Percentiles rank a stretch among this genome's conserved stretches.
phyloP scores from a whole-genome alignment of 1,140 invertebrate species.

The Stenopsyche tienmushanensis region DNA sequence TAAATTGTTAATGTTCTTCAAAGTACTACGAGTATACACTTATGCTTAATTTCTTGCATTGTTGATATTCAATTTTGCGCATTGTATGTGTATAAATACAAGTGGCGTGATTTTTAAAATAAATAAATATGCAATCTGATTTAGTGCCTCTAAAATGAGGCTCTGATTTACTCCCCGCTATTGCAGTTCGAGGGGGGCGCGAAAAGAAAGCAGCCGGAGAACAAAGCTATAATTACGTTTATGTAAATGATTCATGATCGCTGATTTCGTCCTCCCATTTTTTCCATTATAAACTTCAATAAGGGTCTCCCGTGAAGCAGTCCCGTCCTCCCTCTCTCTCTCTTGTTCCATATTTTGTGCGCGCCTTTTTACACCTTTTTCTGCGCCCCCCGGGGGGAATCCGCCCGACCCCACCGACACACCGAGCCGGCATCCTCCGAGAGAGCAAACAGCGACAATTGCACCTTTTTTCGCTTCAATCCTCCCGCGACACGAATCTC shows the following conservation, averaged over 20 bases:
- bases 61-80: too few species aligned
- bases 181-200: too few species aligned
- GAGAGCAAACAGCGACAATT: conserved; percentile 31
- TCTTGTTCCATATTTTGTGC: conserved; percentile 21
- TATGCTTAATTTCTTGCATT: too few species aligned
- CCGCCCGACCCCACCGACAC: not conserved
- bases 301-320: conserved; percentile 2
- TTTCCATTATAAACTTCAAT: conserved; percentile 10
- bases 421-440: conserved; percentile 13
- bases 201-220: too few species aligned
- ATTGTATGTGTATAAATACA: too few species aligned
- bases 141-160: too few species aligned
- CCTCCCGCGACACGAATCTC: conserved; percentile 28
- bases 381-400: not conserved
- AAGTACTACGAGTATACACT: too few species aligned
- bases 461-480: conserved; percentile 30
- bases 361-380: conserved; percentile 22
- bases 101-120: too few species aligned
- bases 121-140: too few species aligned
- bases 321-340: conserved; percentile 4
- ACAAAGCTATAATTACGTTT: not conserved
- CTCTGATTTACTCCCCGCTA: too few species aligned
- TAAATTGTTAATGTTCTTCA: too few species aligned
- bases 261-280: conserved; percentile 12
- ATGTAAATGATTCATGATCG: conserved; percentile 20